These are phyloP conservation scores for Thymelicus acteon DNA, from an alignment of 2,888 invertebrate genomes.

Conservation along the genomic window DNA sequence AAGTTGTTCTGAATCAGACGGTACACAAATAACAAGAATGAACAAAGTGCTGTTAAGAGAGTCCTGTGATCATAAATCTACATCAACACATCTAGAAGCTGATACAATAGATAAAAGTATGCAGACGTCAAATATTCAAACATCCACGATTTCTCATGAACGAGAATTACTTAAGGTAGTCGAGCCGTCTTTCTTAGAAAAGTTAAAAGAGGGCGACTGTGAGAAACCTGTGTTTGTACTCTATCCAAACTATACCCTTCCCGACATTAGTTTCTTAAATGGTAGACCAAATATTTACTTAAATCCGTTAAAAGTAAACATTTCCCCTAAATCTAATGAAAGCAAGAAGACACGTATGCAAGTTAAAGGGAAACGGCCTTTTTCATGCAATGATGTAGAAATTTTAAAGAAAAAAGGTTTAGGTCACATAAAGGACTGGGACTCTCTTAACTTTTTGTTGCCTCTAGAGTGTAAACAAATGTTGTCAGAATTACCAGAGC, in stretches of 20 bases:
- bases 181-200: slow-evolving; percentile 89
- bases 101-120: slow-evolving; percentile 89
- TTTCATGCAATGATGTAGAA: slow-evolving; percentile 93
- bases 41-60: slow-evolving; percentile 71
- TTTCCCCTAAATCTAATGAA: slow-evolving; percentile 71
- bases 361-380: slow-evolving; percentile 86
- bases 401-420: slow-evolving; percentile 91
- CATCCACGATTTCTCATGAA: slow-evolving; percentile 66
- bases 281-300: slow-evolving; percentile 88
- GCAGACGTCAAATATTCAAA: slow-evolving; percentile 87
- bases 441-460: slow-evolving; percentile 94
- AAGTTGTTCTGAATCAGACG: slow-evolving; percentile 83
- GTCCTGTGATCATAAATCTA: slow-evolving; percentile 73
- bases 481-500: slow-evolving; percentile 91
- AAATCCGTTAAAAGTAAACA: slow-evolving; percentile 87
- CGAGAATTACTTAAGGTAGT: slow-evolving; percentile 86
- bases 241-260: slow-evolving; percentile 95
- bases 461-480: slow-evolving; percentile 93
- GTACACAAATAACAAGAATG: slow-evolving; percentile 80
- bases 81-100: slow-evolving; percentile 81
- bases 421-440: slow-evolving; percentile 96
- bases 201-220: slow-evolving; percentile 87
- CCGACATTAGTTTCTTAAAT: slow-evolving; percentile 93
- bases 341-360: slow-evolving; percentile 68
- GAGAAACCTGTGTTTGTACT: slow-evolving; percentile 94